phyloP scores from a whole-genome alignment of 35 echinoderm and acorn worm genomes.

The Eucidaris tribuloides region DNA sequence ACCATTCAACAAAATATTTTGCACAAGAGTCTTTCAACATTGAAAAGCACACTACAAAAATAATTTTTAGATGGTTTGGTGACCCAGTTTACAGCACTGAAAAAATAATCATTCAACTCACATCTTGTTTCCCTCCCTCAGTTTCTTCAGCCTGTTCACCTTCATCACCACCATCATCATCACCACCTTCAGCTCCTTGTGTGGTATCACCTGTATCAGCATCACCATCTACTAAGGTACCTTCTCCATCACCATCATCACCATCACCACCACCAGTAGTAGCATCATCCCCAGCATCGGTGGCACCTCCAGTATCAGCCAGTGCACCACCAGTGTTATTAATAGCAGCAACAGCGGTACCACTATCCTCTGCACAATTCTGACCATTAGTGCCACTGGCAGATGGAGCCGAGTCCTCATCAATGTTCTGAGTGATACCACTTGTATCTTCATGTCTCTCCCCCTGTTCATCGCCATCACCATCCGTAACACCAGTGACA shows the following conservation, averaged over 20 bases:
- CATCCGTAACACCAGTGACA: neutral
- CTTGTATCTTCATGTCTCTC: neutral
- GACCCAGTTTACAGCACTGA: too few relatives aligned
- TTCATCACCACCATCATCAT: neutral
- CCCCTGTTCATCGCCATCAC: neutral
- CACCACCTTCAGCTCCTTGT: neutral
- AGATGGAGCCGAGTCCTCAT: too few relatives aligned
- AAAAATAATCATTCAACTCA: too few relatives aligned
- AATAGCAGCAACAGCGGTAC: too few relatives aligned
- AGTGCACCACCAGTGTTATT: too few relatives aligned
- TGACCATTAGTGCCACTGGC: too few relatives aligned
- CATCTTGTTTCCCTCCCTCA: neutral
- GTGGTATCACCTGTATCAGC: neutral
- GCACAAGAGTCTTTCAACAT: too few relatives aligned
- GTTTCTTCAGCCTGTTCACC: neutral
- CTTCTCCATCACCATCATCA: neutral
- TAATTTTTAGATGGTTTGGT: too few relatives aligned
- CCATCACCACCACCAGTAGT: neutral
- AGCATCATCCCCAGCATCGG: neutral
- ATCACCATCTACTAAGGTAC: neutral
- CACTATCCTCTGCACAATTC: too few relatives aligned
- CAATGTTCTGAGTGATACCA: too few relatives aligned
- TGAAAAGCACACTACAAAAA: too few relatives aligned
- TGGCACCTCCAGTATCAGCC: neutral
- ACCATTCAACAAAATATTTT: too few relatives aligned